Evolutionary conservation across 2,797 vertebrate genomes (phyloP).

Genomic region (Octomys mimax): DNA sequence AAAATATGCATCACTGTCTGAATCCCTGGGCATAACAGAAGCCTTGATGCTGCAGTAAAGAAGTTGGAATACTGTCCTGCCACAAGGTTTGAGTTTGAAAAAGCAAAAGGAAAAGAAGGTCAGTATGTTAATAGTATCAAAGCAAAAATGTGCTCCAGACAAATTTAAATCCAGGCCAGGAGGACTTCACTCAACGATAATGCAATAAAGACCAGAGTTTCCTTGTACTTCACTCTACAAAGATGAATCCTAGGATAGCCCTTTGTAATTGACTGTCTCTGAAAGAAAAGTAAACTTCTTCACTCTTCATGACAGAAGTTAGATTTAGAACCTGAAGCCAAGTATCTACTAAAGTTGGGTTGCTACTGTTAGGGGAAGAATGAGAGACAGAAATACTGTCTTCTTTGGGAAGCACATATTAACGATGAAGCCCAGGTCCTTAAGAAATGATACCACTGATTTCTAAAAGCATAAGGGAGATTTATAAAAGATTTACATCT

Average conservation of each 20-base stretch:
- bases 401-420: not conserved
- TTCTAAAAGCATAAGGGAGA: not conserved
- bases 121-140: not conserved
- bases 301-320: not conserved
- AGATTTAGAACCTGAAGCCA: not conserved
- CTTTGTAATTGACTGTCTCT: not conserved
- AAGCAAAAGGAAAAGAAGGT: not conserved
- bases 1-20: not conserved
- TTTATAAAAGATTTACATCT: not conserved
- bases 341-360: not conserved
- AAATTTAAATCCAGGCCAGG: not conserved
- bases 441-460: not conserved
- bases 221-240: not conserved
- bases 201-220: not conserved
- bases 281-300: not conserved
- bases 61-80: not conserved
- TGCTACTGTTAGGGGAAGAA: not conserved
- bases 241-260: not conserved
- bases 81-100: not conserved
- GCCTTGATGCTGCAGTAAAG: not conserved
- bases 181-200: not conserved
- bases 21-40: not conserved
- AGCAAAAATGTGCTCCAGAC: slow-evolving; percentile 23
- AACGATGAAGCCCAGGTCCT: not conserved
- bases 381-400: accelerated